phyloP scores from a whole-genome alignment of 2,797 vertebrate genomes.

The Acrocephalus scirpaceus region DNA sequence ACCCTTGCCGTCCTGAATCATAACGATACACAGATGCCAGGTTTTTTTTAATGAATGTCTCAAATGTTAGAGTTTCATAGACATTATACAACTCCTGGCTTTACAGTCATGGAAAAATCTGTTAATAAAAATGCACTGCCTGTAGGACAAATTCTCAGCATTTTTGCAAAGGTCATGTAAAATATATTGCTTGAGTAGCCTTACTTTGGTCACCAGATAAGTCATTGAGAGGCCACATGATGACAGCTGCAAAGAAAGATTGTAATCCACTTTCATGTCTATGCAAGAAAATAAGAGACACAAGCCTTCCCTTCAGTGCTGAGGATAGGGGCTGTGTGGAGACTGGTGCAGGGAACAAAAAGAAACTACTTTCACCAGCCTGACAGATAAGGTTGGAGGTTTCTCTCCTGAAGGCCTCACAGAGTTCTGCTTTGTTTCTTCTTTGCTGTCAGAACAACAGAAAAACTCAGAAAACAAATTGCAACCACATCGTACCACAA shows the following conservation, averaged over 20 bases:
- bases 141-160: neutral
- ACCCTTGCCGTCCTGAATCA: too few relatives aligned
- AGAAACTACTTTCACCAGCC: neutral
- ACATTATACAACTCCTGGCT: neutral
- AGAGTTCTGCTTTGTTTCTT: neutral
- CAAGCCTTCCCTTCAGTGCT: neutral
- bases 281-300: neutral
- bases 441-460: neutral
- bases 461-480: neutral
- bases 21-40: neutral
- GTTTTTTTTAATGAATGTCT: neutral
- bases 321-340: neutral
- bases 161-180: slow-evolving; percentile 39
- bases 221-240: slow-evolving; percentile 13
- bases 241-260: neutral
- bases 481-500: neutral
- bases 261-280: slow-evolving; percentile 20
- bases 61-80: neutral
- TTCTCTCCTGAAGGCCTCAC: slow-evolving; percentile 6
- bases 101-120: neutral
- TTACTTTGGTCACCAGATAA: slow-evolving; percentile 1
- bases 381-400: neutral
- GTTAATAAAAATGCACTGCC: neutral
- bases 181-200: slow-evolving; percentile 34
- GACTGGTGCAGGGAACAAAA: neutral